Percentiles rank a stretch among this genome's conserved stretches.
These are phyloP conservation scores for Centruroides sculpturatus DNA, from an alignment of 1,140 invertebrate species.

Conservation along the genomic window DNA sequence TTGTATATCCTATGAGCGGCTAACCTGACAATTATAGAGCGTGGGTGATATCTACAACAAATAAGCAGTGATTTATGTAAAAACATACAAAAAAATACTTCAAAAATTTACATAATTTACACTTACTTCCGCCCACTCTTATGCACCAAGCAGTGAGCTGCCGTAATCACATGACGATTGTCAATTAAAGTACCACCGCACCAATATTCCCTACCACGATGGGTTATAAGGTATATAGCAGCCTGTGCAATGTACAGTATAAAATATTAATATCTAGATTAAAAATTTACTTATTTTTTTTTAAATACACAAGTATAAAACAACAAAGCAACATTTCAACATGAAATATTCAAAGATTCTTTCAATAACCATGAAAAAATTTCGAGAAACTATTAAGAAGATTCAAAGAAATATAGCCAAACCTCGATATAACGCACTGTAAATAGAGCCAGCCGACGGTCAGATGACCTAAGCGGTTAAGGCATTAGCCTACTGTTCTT, in stretches of 20 bases:
- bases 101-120: neutral
- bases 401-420: too few relatives aligned
- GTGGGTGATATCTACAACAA: constrained; percentile 47
- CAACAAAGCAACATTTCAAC: too few relatives aligned
- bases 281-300: neutral
- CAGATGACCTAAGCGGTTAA: too few relatives aligned
- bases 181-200: constrained; percentile 50
- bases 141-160: constrained; percentile 45
- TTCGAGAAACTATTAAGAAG: too few relatives aligned
- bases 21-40: constrained; percentile 40
- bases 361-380: too few relatives aligned
- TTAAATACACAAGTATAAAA: too few relatives aligned
- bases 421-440: too few relatives aligned
- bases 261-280: neutral
- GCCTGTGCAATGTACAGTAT: constrained; percentile 6
- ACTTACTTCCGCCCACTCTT: constrained; percentile 17
- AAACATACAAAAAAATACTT: too few relatives aligned
- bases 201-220: constrained; percentile 29
- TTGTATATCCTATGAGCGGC: constrained; percentile 17
- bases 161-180: constrained; percentile 44
- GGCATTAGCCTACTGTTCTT: too few relatives aligned
- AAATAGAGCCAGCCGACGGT: too few relatives aligned
- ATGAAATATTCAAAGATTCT: too few relatives aligned
- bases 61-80: neutral
- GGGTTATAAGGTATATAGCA: constrained; percentile 19